Conservation (phyloP, 2,113 vertebrate genomes). For the Calypte anna region DNA sequence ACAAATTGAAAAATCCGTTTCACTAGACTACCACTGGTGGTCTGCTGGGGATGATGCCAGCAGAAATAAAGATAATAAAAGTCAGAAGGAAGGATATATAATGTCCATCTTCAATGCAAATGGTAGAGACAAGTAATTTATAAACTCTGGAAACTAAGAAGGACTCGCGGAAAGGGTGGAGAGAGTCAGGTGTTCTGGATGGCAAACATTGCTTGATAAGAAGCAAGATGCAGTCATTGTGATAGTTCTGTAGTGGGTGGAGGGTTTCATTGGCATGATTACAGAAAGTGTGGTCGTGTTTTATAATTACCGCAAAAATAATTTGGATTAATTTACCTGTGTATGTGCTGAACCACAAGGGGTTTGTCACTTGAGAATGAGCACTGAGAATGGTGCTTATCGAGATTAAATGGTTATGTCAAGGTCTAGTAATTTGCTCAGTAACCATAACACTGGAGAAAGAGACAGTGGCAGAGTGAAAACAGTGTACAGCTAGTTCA, state of each 20-base stretch:
- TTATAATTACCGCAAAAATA: background rate
- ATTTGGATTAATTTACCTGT: background rate
- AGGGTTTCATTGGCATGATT: background rate
- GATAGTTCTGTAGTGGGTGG: background rate
- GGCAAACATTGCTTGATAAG: background rate
- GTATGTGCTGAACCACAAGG: background rate
- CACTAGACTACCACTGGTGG: background rate
- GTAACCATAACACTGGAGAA: background rate
- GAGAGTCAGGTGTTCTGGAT: background rate
- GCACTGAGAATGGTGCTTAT: background rate
- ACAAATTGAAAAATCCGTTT: background rate
- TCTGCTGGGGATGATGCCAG: background rate
- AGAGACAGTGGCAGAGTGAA: background rate
- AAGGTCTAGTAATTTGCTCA: background rate
- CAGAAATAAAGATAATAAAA: background rate
- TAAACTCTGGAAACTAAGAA: background rate
- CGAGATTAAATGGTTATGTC: background rate
- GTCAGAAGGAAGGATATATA: background rate
- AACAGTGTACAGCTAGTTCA: background rate
- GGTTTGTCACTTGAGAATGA: background rate
- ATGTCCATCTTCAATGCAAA: background rate
- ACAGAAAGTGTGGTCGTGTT: background rate
- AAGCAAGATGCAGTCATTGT: background rate
- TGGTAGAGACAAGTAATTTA: background rate
- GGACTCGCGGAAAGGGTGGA: background rate